Evolutionary conservation across 1,140 invertebrate species (phyloP), one percentile per base, ranked within the genome.

Genomic region (Saccostrea echinata): DNA sequence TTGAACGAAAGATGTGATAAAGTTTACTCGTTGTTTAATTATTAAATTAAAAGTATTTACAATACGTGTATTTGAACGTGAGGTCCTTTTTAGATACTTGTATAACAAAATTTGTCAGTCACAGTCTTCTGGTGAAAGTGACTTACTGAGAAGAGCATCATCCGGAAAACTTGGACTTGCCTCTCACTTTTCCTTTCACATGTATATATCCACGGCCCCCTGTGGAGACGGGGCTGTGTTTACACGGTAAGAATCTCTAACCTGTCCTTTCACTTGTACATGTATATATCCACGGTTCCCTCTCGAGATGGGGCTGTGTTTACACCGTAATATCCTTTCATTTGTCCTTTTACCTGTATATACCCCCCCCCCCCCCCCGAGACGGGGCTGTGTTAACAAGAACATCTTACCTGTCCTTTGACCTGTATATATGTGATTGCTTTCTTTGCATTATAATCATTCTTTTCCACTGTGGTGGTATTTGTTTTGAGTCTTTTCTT

Each of bases 271-370:
- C n/a, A n/a, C n/a, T n/a, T n/a, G n/a, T n/a, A n/a, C n/a, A n/a
- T n/a, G n/a, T 98, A 97, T 92, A 97, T 97, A 35, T 98, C 97
- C 88, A 97, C 98, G 93, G 96, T 97, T 51, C 98, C 98, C 76
- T 99, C 98, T 94, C n/a, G 98, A 98, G 98, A 99, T 95, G 97
- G 97, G 1, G 96, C 95, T 92, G 97, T 98, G 90, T 98, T 98
- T 96, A 97, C 97, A 86, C 97, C 97, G 35, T 51, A 71, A 24
- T 2, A 16, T 55, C 1, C 18, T 55, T 55, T 3, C n/a, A n/a
- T n/a, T n/a, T n/a, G n/a, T n/a, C n/a, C n/a, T n/a, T n/a, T n/a
- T n/a, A n/a, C n/a, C n/a, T n/a, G n/a, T n/a, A n/a, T n/a, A 55
- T 55, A 11, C 8, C 1, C 9, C 11, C n/a, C 9, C 11, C 1